Evolutionary conservation across 1,140 invertebrate species (phyloP).

Genomic region (Drosophila malerkotliana): DNA sequence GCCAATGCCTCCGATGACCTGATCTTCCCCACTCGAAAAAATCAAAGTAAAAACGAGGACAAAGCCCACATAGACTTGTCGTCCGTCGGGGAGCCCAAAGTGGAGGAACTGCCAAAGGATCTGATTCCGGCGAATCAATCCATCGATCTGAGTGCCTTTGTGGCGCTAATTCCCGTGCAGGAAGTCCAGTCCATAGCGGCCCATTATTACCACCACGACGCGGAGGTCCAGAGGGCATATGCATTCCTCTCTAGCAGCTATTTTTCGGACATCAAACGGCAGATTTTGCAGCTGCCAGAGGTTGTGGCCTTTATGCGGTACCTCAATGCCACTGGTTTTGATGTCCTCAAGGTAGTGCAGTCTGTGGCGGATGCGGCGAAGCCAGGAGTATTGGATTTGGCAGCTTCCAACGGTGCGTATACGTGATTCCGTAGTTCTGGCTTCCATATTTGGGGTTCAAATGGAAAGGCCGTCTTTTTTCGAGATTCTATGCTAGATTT

Average conservation of each 20-base stretch:
- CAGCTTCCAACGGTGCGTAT: constrained; percentile 54
- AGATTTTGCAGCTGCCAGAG: constrained; percentile 60
- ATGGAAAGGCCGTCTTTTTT: too few species aligned
- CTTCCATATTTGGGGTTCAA: too few species aligned
- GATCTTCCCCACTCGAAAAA: constrained; percentile 58
- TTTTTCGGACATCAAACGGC: constrained; percentile 55
- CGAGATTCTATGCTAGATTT: background rate
- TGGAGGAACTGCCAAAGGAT: constrained; percentile 9
- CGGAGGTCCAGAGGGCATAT: constrained; percentile 69
- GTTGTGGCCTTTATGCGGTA: constrained; percentile 64
- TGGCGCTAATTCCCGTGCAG: constrained; percentile 59
- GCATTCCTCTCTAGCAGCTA: constrained; percentile 54
- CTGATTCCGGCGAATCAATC: constrained; percentile 7
- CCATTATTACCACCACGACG: constrained; percentile 72
- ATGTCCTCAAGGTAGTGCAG: constrained; percentile 56
- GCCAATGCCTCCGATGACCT: constrained; percentile 62
- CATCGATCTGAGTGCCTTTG: constrained; percentile 68
- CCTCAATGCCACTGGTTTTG: constrained; percentile 65
- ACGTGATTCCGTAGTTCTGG: background rate
- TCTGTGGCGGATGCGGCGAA: constrained; percentile 18
- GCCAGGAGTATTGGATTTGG: constrained; percentile 4
- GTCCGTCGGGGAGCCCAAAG: constrained; percentile 10
- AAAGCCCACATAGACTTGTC: constrained; percentile 19
- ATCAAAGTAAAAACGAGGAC: constrained; percentile 11
- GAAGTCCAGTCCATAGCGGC: constrained; percentile 62